Conservation (phyloP, 2,888 invertebrate species). For the Diplolepis rosae region DNA sequence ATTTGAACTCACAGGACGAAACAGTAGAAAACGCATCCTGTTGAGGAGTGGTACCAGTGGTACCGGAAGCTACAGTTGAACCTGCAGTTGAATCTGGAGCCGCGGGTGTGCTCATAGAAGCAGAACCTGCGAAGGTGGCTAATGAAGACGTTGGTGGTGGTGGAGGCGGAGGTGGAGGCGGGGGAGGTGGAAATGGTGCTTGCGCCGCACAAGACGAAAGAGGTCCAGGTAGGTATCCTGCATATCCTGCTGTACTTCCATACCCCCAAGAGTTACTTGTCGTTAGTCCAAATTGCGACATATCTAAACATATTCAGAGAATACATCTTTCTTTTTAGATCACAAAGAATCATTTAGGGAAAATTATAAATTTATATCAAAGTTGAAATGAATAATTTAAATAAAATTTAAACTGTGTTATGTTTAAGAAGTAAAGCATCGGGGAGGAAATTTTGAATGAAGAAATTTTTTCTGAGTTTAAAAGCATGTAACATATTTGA, state of each 20-base stretch:
- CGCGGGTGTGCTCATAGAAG: slow-evolving; percentile 61
- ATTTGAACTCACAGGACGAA: slow-evolving; percentile 65
- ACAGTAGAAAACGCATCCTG: slow-evolving; percentile 70
- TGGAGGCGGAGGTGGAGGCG: slow-evolving; percentile 64
- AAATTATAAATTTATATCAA: too few species aligned
- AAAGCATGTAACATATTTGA: too few species aligned
- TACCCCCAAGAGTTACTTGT: slow-evolving; percentile 93
- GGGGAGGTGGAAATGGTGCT: slow-evolving; percentile 71
- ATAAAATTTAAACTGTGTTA: too few species aligned
- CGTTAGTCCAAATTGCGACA: slow-evolving; percentile 90
- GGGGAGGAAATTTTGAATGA: too few species aligned
- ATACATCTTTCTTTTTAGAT: too few species aligned
- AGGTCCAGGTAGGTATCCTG: slow-evolving; percentile 85
- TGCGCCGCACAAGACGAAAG: slow-evolving; percentile 85
- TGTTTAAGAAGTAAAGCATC: too few species aligned
- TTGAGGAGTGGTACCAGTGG: slow-evolving; percentile 63
- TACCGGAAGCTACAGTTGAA: slow-evolving; percentile 61
- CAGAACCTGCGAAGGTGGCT: slow-evolving; percentile 65
- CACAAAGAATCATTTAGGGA: too few species aligned
- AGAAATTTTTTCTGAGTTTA: too few species aligned
- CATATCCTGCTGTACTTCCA: slow-evolving; percentile 89
- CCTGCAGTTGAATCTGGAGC: slow-evolving; percentile 71
- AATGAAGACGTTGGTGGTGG: slow-evolving; percentile 62
- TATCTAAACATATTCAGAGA: too few species aligned
- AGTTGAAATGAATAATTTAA: too few species aligned